These are phyloP conservation scores for Clarias batrachus DNA, from an alignment of 2,113 vertebrate genomes.

Conservation along the genomic window DNA sequence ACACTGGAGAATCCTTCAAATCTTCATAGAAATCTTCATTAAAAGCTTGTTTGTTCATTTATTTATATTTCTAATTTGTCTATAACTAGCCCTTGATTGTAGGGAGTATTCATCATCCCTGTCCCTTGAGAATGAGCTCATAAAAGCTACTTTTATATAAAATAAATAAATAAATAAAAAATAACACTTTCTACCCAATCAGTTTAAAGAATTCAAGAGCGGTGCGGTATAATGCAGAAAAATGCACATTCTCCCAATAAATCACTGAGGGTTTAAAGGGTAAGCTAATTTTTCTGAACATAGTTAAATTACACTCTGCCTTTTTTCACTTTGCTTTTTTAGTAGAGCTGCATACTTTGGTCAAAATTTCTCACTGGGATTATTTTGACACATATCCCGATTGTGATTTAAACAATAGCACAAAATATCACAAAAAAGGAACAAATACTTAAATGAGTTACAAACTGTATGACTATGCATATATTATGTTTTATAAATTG, in stretches of 20 bases:
- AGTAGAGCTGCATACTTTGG: not conserved
- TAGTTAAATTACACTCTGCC: not conserved
- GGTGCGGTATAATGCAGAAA: not conserved
- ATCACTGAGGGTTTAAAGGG: not conserved
- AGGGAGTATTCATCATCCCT: not conserved
- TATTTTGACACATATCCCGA: too few species aligned
- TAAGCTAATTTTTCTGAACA: not conserved
- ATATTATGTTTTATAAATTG: too few species aligned
- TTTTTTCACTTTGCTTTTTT: constrained; percentile 5
- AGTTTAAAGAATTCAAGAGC: not conserved
- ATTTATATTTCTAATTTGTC: not conserved
- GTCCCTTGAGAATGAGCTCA: not conserved
- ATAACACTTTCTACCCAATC: not conserved
- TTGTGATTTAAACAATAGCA: too few species aligned
- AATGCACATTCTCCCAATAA: not conserved
- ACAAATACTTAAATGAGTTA: too few species aligned
- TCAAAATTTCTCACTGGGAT: too few species aligned
- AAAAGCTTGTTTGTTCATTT: not conserved
- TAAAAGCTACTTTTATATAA: not conserved
- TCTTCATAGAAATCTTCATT: not conserved
- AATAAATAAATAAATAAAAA: too few species aligned
- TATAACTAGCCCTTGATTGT: not conserved
- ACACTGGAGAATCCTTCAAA: not conserved
- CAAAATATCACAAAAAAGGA: too few species aligned
- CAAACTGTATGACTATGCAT: too few species aligned